Conservation (phyloP, 2,888 invertebrate species). For the Clitarchus hookeri region DNA sequence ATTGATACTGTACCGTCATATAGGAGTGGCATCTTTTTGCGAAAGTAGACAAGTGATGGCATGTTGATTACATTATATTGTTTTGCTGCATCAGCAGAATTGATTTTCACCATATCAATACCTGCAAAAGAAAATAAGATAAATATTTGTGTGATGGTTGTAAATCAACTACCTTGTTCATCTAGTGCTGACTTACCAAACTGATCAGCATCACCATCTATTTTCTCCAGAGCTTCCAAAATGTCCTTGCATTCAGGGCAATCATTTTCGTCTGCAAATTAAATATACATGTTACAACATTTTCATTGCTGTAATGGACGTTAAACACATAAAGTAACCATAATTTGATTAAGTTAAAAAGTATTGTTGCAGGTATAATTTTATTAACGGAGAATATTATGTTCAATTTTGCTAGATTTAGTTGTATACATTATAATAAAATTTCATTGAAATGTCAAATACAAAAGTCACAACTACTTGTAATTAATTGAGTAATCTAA, state of each 20-base stretch:
- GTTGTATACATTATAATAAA: no score
- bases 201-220: slow-evolving; percentile 92
- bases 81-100: slow-evolving; percentile 78
- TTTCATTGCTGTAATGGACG: neutral
- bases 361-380: no score
- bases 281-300: neutral
- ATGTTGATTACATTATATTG: slow-evolving; percentile 82
- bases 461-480: no score
- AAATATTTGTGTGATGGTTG: no score
- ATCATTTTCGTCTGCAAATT: slow-evolving; percentile 76
- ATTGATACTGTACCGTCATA: slow-evolving; percentile 68
- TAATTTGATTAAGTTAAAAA: no score
- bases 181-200: slow-evolving; percentile 63
- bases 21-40: slow-evolving; percentile 79
- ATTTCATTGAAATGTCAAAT: no score
- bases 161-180: neutral
- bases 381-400: no score
- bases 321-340: no score
- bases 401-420: no score
- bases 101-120: slow-evolving; percentile 94
- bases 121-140: slow-evolving; percentile 48
- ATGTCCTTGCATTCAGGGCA: slow-evolving; percentile 92
- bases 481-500: no score
- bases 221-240: slow-evolving; percentile 86
- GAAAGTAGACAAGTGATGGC: slow-evolving; percentile 86